Evolutionary conservation across 2,797 vertebrate genomes (phyloP), one percentile per base, ranked within the genome.

Genomic region (Clamator glandarius): DNA sequence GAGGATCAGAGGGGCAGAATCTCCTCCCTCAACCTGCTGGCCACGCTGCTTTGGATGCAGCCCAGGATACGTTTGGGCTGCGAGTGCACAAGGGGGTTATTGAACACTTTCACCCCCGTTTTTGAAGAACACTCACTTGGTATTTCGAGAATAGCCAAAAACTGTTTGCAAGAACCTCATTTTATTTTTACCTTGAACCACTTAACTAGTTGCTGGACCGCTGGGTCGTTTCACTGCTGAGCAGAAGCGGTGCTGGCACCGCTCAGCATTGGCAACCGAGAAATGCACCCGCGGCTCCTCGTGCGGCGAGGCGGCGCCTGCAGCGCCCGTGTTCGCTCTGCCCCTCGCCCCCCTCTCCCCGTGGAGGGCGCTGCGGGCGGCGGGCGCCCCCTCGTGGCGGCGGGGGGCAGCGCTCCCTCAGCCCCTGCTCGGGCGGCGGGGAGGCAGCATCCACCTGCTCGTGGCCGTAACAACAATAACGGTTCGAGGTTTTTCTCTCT

Each of bases 211-310:
- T 11, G 26, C 59, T 9, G 7, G 39, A 9, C 28, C 5, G 1
- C 50, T 8, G 7, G 81, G 35, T 52, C 21, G 1, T 21, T 18
- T 31, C 1, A 4, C 17, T 17, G 1, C 8, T 0, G 11, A 11
- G 21, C 55, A 4, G 72, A 2, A 18, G 33, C 39, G 3, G 7
- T 1, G 57, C 41, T 6, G 4, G 15, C 4, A 1, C 55, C 1
- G 46, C 42, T 4, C 31, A 2, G 6, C 9, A 8, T 5, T 8
- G 7, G 3, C 1, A 17, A 23, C 44, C 3, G 67, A 51, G 58
- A 12, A 15, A 4, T 17, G 12, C 67, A 23, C 23, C 5, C 5
- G n/a, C 35, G 48, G 21, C 55, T 20, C 41, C 14, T 28, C 1
- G 0, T 10, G 7, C 8, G 31, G 2, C 17, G 2, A 9, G 28